Evolutionary conservation across 1,140 invertebrate genomes (phyloP), one percentile per base, ranked within the genome.

Genomic region (Bombus polaris): DNA sequence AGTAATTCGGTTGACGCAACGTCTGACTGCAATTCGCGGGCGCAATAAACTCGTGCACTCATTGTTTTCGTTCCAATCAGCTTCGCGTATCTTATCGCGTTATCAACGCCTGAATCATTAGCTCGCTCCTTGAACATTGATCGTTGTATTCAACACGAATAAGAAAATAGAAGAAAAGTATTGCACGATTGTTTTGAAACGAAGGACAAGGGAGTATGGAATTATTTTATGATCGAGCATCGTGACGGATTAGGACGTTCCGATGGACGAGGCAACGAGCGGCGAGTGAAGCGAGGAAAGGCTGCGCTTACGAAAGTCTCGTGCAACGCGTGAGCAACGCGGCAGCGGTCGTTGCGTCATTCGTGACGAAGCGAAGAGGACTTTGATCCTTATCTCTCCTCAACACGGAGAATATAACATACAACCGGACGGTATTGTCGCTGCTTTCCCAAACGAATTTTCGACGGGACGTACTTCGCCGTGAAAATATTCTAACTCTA

Each of bases 321-420:
- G 87, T 90, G 81, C 87, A 91, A 93, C 89, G 88, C 83, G 86
- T 78, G 74, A 82, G 79, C 72, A 83, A 86, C 84, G 76, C 83
- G 79, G 72, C 66, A 62, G 18, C 59, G 59, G 9, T 79, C 37
- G 81, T 91, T 90, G 85, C 90, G 83, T 91, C 90, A 91, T 39
- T 74, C 83, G 62, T 88, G 81, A 76, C 85, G 85, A 86, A 68
- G 71, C 53, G 66, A 53, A n/a, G 71, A 81, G 71, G 78, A 81
- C 71, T 82, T 53, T 28, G 81, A 82, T 83, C 73, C 73, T 81
- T 86, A 83, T 76, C 78, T 86, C 5, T 57, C 0, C 35, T 44
- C 35, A 1, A 3, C 42, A 35, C n/a, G 28, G 6, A n/a, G 47
- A 47, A 68, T 12, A n/a, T 59, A 44, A 83, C 42, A 10, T 77